Conservation (phyloP, 2,888 invertebrate genomes). For the Aromia moschata region DNA sequence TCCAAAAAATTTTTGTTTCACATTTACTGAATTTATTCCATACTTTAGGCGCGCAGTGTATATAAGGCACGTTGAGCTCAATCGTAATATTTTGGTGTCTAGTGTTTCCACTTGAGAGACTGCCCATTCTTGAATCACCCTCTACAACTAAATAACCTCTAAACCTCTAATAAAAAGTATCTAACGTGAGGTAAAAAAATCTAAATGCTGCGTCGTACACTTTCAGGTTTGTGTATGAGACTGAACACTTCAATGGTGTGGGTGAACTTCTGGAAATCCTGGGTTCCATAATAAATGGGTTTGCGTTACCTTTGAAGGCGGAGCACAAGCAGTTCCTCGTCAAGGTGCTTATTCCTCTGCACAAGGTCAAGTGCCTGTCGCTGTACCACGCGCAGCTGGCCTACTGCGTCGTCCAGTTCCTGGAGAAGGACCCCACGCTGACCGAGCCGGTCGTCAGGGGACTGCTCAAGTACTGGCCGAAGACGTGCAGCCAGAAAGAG, state of each 20-base stretch:
- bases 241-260: conserved; percentile 97
- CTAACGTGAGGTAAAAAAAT: no score
- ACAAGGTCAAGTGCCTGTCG: conserved; percentile 80
- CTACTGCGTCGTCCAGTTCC: conserved; percentile 98
- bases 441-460: conserved; percentile 95
- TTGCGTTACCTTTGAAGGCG: conserved; percentile 96
- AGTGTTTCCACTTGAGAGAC: no score
- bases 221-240: conserved; percentile 96
- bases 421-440: conserved; percentile 90
- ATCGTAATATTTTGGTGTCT: no score
- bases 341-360: conserved; percentile 69
- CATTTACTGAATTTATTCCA: no score
- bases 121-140: no score
- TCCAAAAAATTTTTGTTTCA: no score
- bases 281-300: conserved; percentile 98
- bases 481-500: conserved; percentile 98
- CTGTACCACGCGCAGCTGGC: conserved; percentile 98
- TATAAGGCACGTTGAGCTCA: no score
- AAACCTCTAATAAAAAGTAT: no score
- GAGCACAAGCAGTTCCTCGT: conserved; percentile 98
- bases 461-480: conserved; percentile 97
- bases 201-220: no score
- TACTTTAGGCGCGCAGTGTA: no score
- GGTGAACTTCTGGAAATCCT: conserved; percentile 96
- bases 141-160: no score